phyloP scores from a whole-genome alignment of 2,113 vertebrate genomes.

The Barnardius zonarius region DNA sequence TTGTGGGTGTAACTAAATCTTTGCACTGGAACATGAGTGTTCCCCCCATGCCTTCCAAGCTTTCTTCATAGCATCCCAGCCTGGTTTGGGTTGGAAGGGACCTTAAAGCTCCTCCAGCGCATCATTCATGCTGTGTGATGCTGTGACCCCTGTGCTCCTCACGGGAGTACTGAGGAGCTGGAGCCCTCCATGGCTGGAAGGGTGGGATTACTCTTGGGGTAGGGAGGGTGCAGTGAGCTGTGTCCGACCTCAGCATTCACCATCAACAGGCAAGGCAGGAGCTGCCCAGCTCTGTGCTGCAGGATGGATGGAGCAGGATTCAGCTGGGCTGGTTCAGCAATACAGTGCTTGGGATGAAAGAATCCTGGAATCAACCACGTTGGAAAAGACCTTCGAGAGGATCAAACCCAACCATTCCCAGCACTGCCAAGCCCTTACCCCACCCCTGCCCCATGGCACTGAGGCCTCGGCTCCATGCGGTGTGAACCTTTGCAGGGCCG shows the following conservation, averaged over 20 bases:
- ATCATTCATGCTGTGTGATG: background rate
- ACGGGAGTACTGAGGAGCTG: background rate
- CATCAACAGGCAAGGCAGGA: accelerated
- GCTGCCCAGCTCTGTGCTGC: background rate
- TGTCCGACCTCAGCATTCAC: background rate
- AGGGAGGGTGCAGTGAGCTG: background rate
- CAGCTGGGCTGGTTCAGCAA: background rate
- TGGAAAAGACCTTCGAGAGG: background rate
- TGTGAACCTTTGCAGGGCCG: accelerated
- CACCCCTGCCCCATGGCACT: background rate
- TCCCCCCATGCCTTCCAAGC: background rate
- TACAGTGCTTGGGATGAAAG: background rate
- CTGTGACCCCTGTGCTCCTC: background rate
- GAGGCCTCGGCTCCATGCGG: background rate
- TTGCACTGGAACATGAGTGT: accelerated
- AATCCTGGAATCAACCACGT: background rate
- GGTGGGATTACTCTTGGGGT: background rate
- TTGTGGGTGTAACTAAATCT: accelerated
- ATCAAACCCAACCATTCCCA: accelerated
- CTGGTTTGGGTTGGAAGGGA: background rate
- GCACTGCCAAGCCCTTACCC: background rate
- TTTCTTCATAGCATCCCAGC: background rate
- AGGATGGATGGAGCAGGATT: background rate
- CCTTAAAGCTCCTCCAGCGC: background rate
- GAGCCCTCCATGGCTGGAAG: accelerated